phyloP scores from a whole-genome alignment of 2,888 invertebrate species.

The Sarcophaga caerulescens region DNA sequence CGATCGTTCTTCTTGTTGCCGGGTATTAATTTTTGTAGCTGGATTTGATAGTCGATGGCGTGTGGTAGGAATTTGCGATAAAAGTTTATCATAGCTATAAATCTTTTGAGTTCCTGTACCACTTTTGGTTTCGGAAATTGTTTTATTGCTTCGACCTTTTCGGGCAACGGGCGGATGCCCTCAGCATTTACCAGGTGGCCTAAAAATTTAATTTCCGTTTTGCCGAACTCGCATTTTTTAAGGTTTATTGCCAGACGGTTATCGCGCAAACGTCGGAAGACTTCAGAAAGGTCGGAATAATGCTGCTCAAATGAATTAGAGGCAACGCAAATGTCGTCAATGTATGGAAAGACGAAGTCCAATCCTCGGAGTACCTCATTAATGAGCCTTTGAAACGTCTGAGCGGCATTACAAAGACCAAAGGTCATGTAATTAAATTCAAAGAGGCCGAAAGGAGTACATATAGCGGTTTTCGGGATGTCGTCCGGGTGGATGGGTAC shows the following conservation, averaged over 20 bases:
- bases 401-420: constrained; percentile 33
- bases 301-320: constrained; percentile 56
- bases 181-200: constrained; percentile 57
- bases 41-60: constrained; percentile 38
- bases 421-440: constrained; percentile 45
- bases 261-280: constrained; percentile 57
- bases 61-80: constrained; percentile 60
- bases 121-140: constrained; percentile 15
- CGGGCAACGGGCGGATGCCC: constrained; percentile 61
- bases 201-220: constrained; percentile 31
- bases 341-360: constrained; percentile 56
- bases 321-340: constrained; percentile 63
- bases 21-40: constrained; percentile 8
- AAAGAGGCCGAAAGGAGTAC: constrained; percentile 42
- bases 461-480: constrained; percentile 40
- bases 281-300: constrained; percentile 47
- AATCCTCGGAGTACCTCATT: constrained; percentile 30
- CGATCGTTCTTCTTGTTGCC: no score
- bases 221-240: constrained; percentile 50
- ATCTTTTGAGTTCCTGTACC: no score
- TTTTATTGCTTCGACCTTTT: constrained; percentile 37
- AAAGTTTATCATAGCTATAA: constrained; percentile 49
- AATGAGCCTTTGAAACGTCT: constrained; percentile 26
- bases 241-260: constrained; percentile 24
- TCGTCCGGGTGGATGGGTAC: constrained; percentile 31